These are phyloP conservation scores for Drosophila oshimai DNA, from an alignment of 1,140 invertebrate genomes.

Conservation along the genomic window DNA sequence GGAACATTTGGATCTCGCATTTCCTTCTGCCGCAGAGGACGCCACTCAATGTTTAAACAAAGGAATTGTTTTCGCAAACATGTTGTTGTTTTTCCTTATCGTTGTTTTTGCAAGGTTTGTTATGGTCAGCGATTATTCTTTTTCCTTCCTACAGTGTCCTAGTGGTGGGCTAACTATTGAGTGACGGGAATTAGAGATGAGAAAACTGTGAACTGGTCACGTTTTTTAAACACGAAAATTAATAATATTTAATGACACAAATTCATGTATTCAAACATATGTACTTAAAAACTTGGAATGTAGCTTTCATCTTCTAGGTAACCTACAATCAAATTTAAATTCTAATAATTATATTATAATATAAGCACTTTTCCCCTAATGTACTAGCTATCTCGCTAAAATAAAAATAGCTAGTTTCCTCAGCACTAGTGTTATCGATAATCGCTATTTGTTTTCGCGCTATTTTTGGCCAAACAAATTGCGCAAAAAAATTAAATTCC, in stretches of 20 bases:
- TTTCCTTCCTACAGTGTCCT: not conserved
- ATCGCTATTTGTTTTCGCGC: not conserved
- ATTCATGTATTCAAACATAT: too few species aligned
- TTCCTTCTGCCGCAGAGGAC: not conserved
- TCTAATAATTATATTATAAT: too few species aligned
- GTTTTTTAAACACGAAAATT: too few species aligned
- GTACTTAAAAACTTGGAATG: too few species aligned
- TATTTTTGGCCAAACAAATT: not conserved
- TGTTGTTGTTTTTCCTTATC: constrained; percentile 34
- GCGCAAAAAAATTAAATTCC: not conserved
- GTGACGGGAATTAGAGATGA: not conserved
- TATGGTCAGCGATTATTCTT: constrained; percentile 15
- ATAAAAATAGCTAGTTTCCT: too few species aligned
- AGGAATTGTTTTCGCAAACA: not conserved
- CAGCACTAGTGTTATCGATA: too few species aligned
- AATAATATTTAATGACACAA: too few species aligned
- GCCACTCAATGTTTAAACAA: constrained; percentile 17
- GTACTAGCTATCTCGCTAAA: too few species aligned
- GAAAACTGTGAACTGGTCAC: not conserved
- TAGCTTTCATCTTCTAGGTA: too few species aligned
- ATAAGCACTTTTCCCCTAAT: too few species aligned
- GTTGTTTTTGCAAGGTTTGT: constrained; percentile 24
- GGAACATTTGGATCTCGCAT: constrained; percentile 9
- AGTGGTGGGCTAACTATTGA: not conserved
- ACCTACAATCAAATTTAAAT: too few species aligned